Percentiles rank a stretch among this genome's conserved stretches.
phyloP scores from a whole-genome alignment of 2,888 invertebrate species.

The Nomada goodeniana region DNA sequence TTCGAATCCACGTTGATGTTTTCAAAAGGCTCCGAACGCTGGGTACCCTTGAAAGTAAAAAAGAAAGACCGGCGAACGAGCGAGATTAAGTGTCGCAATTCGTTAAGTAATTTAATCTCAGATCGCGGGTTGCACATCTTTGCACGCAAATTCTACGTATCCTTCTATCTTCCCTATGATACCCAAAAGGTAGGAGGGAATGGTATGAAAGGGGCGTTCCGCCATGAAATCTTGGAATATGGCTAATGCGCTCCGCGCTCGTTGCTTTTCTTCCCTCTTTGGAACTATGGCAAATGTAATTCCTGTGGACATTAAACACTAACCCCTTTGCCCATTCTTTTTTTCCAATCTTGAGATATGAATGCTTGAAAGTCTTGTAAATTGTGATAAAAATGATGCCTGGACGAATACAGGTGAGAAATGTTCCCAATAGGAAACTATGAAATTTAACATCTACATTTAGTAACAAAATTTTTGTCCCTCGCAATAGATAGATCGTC shows the following conservation, averaged over 20 bases:
- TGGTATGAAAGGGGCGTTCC: conserved; percentile 81
- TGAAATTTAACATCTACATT: too few relatives aligned
- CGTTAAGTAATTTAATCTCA: conserved; percentile 74
- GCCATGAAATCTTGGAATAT: conserved; percentile 84
- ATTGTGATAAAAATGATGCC: too few relatives aligned
- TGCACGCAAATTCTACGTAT: conserved; percentile 30
- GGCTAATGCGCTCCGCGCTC: conserved; percentile 59
- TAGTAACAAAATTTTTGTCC: too few relatives aligned
- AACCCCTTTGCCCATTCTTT: conserved; percentile 11
- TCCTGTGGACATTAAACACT: conserved; percentile 23
- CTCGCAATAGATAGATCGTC: too few relatives aligned
- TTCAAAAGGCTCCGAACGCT: too few relatives aligned
- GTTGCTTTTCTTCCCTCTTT: conserved; percentile 43
- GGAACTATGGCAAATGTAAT: conserved; percentile 6
- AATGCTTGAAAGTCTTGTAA: too few relatives aligned
- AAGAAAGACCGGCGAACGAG: neutral
- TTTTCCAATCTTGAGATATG: too few relatives aligned
- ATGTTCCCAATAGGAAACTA: too few relatives aligned
- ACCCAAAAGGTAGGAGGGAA: conserved; percentile 66
- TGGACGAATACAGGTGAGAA: too few relatives aligned
- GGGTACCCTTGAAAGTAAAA: neutral
- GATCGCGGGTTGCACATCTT: conserved; percentile 52
- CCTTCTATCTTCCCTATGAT: conserved; percentile 70
- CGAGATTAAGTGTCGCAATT: conserved; percentile 53
- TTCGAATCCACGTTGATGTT: too few relatives aligned